Evolutionary conservation across 2,113 vertebrate genomes (phyloP), one percentile per base, ranked within the genome.

Genomic region (Xyliphius kryptos): DNA sequence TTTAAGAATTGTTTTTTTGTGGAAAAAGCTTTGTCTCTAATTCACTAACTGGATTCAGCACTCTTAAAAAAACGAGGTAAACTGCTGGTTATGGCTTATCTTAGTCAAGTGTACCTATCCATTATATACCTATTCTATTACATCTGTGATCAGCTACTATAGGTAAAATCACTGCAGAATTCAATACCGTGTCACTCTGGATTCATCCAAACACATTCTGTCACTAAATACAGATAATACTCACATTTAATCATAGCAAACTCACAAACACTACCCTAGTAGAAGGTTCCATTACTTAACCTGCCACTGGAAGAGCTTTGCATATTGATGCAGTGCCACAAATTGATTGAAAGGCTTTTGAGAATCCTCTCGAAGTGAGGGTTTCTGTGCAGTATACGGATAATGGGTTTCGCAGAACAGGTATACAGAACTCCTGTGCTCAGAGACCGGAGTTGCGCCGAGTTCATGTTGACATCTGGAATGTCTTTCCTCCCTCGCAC

Each of bases 391-490:
- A 65, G 80, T 74, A 79, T 77, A 73, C 61, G 56, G 72, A 53
- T 88, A 86, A 89, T 89, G 84, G 79, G 77, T 89, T 87, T 86
- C 83, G 49, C 87, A 89, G 87, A 57, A 69, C 81, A 86, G 83
- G 80, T 85, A 86, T 78, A 81, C 80, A 85, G 84, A 84, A 82
- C 80, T 82, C 86, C 74, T 75, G 79, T 75, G 83, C 81, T 80
- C 76, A 67, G 72, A 81, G 70, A 81, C 78, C 73, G 76, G 83
- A 87, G 77, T 82, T 83, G 83, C 59, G 83, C 80, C 76, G 80
- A 83, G 81, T 86, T 87, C 83, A 84, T 81, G 82, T 84, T 85
- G 81, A 88, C 85, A 88, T 89, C 86, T 88, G 86, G 82, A 85
- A 82, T 82, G 81, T 82, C 80, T 86, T 80, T 83, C 75, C 78